A percentile compares a stretch with the other conserved stretches of the same genome.
Conservation (phyloP, 1,140 invertebrate species). For the Drosophila carrolli region DNA sequence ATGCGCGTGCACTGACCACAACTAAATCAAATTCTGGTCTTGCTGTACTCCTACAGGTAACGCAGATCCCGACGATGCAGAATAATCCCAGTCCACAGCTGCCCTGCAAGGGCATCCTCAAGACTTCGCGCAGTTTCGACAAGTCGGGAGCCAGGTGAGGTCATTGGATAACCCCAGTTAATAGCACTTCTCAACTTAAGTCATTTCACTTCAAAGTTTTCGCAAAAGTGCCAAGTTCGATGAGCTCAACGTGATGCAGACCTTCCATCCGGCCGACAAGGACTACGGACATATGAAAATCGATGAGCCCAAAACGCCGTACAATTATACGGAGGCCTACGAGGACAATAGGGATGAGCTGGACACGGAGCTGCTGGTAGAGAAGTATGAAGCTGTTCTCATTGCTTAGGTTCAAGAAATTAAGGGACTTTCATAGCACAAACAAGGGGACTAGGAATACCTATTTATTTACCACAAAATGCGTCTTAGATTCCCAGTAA, state of each 20-base stretch:
- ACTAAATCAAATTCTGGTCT: conserved; percentile 33
- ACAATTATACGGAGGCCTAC: conserved; percentile 91
- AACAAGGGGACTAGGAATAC: neutral
- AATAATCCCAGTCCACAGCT: conserved; percentile 86
- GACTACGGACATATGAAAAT: conserved; percentile 99
- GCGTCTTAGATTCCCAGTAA: neutral
- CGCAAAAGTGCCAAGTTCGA: conserved; percentile 96
- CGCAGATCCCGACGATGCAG: conserved; percentile 63
- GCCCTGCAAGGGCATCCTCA: conserved; percentile 96
- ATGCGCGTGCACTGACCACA: conserved; percentile 30
- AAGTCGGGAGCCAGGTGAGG: conserved; percentile 85
- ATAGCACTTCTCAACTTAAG: neutral
- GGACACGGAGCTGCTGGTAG: conserved; percentile 91
- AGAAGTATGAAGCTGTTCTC: conserved; percentile 86
- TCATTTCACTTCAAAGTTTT: conserved; percentile 84
- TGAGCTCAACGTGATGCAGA: conserved; percentile 99
- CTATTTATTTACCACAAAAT: neutral
- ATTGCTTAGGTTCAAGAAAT: no score
- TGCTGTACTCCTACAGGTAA: conserved; percentile 35
- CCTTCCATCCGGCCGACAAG: conserved; percentile 98
- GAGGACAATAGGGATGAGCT: conserved; percentile 89
- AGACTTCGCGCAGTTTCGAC: conserved; percentile 95
- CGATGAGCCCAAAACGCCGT: conserved; percentile 99
- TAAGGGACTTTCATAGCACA: neutral
- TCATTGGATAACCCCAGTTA: neutral